Evolutionary conservation across 2,113 vertebrate species (phyloP).

Genomic region (Mobula birostris): DNA sequence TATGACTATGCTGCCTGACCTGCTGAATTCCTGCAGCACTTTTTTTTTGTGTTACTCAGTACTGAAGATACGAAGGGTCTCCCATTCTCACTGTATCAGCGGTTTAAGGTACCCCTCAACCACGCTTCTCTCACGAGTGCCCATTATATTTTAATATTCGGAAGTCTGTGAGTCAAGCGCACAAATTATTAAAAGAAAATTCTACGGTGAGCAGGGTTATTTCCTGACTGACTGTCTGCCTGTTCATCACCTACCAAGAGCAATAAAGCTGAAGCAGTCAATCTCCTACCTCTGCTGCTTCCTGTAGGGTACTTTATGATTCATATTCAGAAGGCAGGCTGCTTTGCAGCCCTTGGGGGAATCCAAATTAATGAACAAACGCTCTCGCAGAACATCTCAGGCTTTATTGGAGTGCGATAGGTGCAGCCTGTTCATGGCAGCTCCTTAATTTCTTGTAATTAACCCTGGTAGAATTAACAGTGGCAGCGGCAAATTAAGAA

Average conservation of each 20-base stretch:
- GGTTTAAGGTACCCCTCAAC: slow-evolving; percentile 44
- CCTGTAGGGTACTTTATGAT: slow-evolving; percentile 52
- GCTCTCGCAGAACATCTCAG: slow-evolving; percentile 51
- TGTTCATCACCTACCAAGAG: slow-evolving; percentile 47
- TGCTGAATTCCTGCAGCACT: no score
- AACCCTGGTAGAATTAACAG: slow-evolving; percentile 60
- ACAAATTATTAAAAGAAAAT: slow-evolving; percentile 52
- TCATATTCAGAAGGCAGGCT: slow-evolving; percentile 50
- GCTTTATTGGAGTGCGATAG: slow-evolving; percentile 55
- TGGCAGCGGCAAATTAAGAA: slow-evolving; percentile 52
- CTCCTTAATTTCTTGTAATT: slow-evolving; percentile 63
- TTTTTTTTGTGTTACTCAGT: no score
- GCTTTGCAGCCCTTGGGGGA: slow-evolving; percentile 48
- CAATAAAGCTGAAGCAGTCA: slow-evolving; percentile 50
- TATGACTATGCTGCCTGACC: no score
- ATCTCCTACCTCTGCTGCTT: slow-evolving; percentile 49
- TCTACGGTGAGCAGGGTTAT: slow-evolving; percentile 49
- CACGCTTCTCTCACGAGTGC: slow-evolving; percentile 40
- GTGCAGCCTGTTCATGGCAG: slow-evolving; percentile 58
- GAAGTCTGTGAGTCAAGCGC: slow-evolving; percentile 49
- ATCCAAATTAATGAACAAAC: slow-evolving; percentile 62
- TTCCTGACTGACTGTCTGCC: slow-evolving; percentile 48
- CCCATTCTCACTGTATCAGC: slow-evolving; percentile 51
- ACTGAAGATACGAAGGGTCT: slow-evolving; percentile 39
- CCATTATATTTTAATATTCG: slow-evolving; percentile 48